A percentile compares a stretch with the other conserved stretches of the same genome.
These are phyloP conservation scores for Junonia oenone DNA, from an alignment of 2,888 invertebrate species.

Conservation along the genomic window DNA sequence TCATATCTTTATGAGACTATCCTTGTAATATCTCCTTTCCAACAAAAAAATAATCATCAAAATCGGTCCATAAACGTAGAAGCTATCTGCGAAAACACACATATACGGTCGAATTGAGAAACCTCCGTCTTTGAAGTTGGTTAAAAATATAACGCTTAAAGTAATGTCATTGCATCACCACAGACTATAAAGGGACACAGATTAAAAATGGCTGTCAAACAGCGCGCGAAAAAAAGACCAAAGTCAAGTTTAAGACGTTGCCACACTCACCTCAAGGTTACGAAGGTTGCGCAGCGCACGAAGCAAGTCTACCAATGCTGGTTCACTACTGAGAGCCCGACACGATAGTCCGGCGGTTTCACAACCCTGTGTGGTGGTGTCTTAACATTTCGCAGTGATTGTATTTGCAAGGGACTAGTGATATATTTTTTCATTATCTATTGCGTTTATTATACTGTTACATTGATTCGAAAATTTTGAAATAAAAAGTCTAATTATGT, in stretches of 20 bases:
- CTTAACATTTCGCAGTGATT: conserved; percentile 60
- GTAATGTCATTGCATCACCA: not conserved
- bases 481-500: not conserved
- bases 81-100: no score
- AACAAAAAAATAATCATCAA: no score
- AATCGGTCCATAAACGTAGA: no score
- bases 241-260: conserved; percentile 57
- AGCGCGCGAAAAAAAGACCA: conserved; percentile 25
- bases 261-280: conserved; percentile 63
- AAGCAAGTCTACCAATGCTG: conserved; percentile 48
- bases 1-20: no score
- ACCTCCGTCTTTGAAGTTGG: no score
- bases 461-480: not conserved
- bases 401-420: conserved; percentile 50
- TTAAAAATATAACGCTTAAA: no score
- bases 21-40: no score
- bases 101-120: no score
- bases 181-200: not conserved
- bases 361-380: conserved; percentile 62
- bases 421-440: conserved; percentile 21
- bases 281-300: conserved; percentile 58
- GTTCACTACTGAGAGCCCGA: conserved; percentile 60
- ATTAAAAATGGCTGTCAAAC: not conserved
- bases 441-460: not conserved
- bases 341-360: conserved; percentile 48